These are phyloP conservation scores for Collichthys lucidus DNA, from an alignment of 2,113 vertebrate genomes.

Conservation along the genomic window DNA sequence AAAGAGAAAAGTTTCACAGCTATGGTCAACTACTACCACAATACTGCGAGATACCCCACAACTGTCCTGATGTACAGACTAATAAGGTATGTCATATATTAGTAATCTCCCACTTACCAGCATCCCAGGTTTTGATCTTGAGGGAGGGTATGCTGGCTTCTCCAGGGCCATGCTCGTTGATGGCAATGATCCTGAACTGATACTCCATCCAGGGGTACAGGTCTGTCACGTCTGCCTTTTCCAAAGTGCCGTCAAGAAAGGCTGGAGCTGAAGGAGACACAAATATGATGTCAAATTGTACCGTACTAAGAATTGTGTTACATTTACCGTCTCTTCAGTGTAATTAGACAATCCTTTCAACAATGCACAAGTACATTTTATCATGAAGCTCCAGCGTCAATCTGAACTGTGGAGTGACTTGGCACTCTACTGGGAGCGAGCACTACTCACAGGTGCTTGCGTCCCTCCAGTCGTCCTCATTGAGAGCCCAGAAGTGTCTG, in stretches of 20 bases:
- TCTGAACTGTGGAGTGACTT: not conserved
- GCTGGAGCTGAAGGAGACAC: conserved; percentile 85
- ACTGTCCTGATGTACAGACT: not conserved
- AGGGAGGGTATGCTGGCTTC: conserved; percentile 94
- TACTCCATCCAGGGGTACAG: conserved; percentile 98
- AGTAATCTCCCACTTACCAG: conserved; percentile 79
- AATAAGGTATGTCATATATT: not conserved
- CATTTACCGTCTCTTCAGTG: not conserved
- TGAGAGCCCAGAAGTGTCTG: conserved; percentile 85
- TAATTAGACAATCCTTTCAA: not conserved
- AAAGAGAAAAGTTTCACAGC: not conserved
- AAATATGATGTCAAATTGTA: not conserved
- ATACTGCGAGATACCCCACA: no score
- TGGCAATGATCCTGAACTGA: conserved; percentile 94
- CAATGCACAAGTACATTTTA: not conserved
- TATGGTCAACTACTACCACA: no score
- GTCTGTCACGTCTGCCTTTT: conserved; percentile 89
- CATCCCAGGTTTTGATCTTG: conserved; percentile 93
- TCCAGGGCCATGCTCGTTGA: conserved; percentile 91
- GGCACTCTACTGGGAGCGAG: conserved; percentile 39
- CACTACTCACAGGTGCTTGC: conserved; percentile 89
- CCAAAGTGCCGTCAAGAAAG: conserved; percentile 89
- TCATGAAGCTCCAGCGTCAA: not conserved
- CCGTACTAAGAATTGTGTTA: not conserved
- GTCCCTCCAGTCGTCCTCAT: conserved; percentile 93